A percentile compares a stretch with the other conserved stretches of the same genome.
These are phyloP conservation scores for Crotalus horridus DNA, from an alignment of 2,113 vertebrate species.

Conservation along the genomic window DNA sequence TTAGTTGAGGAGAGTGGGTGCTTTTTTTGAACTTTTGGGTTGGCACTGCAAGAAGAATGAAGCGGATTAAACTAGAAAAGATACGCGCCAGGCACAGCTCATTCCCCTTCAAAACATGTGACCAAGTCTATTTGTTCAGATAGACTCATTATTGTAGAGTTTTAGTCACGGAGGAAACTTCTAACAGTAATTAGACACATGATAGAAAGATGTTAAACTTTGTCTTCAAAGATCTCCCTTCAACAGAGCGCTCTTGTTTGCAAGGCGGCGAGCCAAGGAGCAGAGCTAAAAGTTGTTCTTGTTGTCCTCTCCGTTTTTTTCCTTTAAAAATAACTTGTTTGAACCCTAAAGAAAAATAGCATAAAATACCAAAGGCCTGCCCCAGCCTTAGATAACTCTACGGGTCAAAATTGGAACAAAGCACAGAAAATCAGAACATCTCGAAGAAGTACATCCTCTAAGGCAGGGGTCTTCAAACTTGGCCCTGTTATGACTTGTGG, in stretches of 20 bases:
- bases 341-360: conserved; percentile 25
- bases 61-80: not conserved
- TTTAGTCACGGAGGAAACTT: conserved; percentile 39
- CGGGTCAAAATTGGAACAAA: fast-evolving
- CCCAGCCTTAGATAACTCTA: not conserved
- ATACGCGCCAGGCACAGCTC: not conserved
- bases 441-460: not conserved
- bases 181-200: conserved; percentile 28
- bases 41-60: not conserved
- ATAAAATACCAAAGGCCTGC: not conserved
- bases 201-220: conserved; percentile 26
- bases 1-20: not conserved
- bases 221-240: conserved; percentile 44
- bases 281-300: not conserved
- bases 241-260: conserved; percentile 47
- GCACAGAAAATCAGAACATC: not conserved
- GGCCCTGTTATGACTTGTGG: too few species aligned
- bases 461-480: too few species aligned
- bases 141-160: conserved; percentile 40
- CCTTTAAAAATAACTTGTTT: not conserved
- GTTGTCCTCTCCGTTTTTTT: not conserved
- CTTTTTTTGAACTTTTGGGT: not conserved
- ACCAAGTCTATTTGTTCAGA: conserved; percentile 6
- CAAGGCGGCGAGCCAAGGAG: not conserved
- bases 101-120: conserved; percentile 41